Evolutionary conservation across 2,888 invertebrate genomes (phyloP).

Genomic region (Oscheius sp.): DNA sequence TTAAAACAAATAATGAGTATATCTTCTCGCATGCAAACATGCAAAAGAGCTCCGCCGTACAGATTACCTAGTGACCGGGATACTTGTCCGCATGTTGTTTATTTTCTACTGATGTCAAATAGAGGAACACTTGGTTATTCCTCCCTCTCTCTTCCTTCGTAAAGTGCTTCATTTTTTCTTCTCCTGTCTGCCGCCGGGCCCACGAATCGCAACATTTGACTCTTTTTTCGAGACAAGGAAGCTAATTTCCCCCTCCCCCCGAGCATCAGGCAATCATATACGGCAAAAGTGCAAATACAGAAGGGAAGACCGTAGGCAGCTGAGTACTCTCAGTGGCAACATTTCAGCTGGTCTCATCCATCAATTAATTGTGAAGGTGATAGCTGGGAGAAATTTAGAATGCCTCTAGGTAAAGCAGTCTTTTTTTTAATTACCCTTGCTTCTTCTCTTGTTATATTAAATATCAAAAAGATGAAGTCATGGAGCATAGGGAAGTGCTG

Average conservation of each 20-base stretch:
- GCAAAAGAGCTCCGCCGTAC: constrained; percentile 18
- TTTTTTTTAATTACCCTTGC: no score
- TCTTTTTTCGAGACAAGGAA: neutral
- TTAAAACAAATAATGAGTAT: constrained; percentile 2
- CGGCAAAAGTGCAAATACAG: constrained; percentile 25
- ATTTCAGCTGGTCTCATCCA: constrained; percentile 5
- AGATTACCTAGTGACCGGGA: constrained; percentile 16
- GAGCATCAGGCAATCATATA: no score
- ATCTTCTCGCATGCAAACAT: constrained; percentile 23
- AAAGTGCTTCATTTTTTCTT: no score
- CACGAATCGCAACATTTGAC: constrained; percentile 1
- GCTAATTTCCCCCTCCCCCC: no score
- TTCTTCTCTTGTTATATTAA: neutral
- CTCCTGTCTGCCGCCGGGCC: neutral
- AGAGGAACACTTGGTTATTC: no score
- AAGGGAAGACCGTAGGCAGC: neutral
- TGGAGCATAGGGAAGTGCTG: no score
- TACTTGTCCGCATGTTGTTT: neutral
- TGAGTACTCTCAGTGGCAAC: constrained; percentile 21
- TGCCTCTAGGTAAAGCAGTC: no score
- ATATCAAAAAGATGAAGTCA: neutral
- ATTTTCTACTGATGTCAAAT: no score
- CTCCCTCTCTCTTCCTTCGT: neutral
- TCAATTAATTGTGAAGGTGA: constrained; percentile 4
- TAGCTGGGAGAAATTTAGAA: constrained; percentile 3